Evolutionary conservation across 2,797 vertebrate species (phyloP), one percentile per base, ranked within the genome.

Genomic region (Scolopax rusticola): DNA sequence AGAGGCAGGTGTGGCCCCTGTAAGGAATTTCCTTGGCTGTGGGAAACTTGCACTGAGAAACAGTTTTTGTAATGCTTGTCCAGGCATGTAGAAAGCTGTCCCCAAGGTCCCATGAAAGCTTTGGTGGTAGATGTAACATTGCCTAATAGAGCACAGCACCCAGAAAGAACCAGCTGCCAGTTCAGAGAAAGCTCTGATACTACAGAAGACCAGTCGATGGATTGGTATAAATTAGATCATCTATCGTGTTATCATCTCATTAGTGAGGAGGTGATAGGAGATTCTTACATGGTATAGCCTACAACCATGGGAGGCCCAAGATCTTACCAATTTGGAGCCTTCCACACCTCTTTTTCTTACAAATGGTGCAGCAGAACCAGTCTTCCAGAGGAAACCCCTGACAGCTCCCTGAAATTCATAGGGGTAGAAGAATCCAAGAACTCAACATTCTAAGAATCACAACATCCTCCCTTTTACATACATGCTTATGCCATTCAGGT

Each of bases 1-100:
- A n/a, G 25, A 90, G 4, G 95, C 93, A 97, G 96, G 92, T 50
- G 95, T 95, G 93, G 95, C 89, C 87, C 75, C 87, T 2, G 75
- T 40, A 2, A 83, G 95, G 95, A 96, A 97, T 97, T 96, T 91
- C 81, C 82, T 93, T 17, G 90, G 93, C 92, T 92, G 95, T 96
- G 95, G 93, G 96, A 96, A 97, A 94, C 63, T 74, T 43, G 11
- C 77, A 57, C 40, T 12, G 93, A 96, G 81, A 23, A 94, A 36
- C 43, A 67, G 60, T 60, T 96, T 80, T 83, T 77, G 84, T 61
- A 45, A 2, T 74, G 64, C 92, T 27, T 85, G 96, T 83, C 71
- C 0, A 0, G 84, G 86, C 96, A 70, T 0, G 95, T 54, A 6
- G 74, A 60, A 89, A 95, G n/a, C 95, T 95, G 96, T 96, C 93